Evolutionary conservation across 2,888 invertebrate genomes (phyloP).

Genomic region (Aplocera efformata): DNA sequence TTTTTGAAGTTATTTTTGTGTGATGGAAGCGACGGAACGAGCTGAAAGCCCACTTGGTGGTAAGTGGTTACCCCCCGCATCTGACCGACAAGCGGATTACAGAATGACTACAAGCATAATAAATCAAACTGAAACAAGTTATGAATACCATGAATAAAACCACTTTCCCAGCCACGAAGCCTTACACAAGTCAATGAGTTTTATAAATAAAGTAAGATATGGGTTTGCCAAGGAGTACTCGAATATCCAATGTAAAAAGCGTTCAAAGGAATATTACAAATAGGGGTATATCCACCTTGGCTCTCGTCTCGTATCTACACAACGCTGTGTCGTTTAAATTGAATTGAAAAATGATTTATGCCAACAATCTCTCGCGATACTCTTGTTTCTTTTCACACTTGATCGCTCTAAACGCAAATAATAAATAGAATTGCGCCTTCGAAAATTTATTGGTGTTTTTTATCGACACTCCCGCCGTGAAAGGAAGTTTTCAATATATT

Average conservation of each 20-base stretch:
- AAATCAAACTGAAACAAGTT: too few species aligned
- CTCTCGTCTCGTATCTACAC: conserved; percentile 44
- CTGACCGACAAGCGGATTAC: too few species aligned
- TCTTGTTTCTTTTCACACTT: conserved; percentile 62
- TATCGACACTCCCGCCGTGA: conserved; percentile 41
- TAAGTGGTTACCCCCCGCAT: too few species aligned
- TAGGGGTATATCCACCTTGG: conserved; percentile 37
- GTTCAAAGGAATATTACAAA: conserved; percentile 28
- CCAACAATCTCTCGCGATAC: conserved; percentile 66
- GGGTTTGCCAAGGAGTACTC: conserved; percentile 3
- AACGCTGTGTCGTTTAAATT: conserved; percentile 72
- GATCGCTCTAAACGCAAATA: conserved; percentile 61
- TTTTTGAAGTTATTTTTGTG: too few species aligned
- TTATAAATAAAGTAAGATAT: too few species aligned
- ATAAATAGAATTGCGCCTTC: conserved; percentile 52
- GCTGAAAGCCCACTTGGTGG: too few species aligned
- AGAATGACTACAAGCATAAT: too few species aligned
- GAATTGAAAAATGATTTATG: conserved; percentile 77
- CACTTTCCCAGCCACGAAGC: too few species aligned
- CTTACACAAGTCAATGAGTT: background rate
- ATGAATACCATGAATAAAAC: too few species aligned
- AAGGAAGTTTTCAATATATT: conserved; percentile 41
- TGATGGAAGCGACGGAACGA: too few species aligned
- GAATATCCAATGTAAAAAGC: conserved; percentile 3
- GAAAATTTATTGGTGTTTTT: conserved; percentile 47